Evolutionary conservation across 2,113 vertebrate species (phyloP), one percentile per base, ranked within the genome.

Genomic region (Chionomys nivalis): DNA sequence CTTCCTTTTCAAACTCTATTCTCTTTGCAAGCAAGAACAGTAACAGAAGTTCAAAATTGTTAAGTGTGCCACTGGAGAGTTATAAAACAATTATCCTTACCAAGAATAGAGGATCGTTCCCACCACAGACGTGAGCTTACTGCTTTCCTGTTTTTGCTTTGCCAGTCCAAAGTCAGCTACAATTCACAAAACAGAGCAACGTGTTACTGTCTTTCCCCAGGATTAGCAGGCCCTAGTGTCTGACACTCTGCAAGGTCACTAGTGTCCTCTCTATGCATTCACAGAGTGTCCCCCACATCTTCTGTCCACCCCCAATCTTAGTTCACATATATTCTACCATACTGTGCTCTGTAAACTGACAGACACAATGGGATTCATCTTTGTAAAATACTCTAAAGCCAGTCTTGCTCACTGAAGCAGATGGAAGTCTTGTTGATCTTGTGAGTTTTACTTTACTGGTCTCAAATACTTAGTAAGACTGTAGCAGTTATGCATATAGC

Each of bases 31-130:
- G n/a, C 12, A 90, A 89, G 26, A 86, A 87, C 39, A 65, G 21
- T 87, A 82, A 90, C 19, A 2, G 81, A 95, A 96, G 12, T 12
- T 55, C 36, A 86, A 70, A 39, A 11, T 16, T 61, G 23, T 89
- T 66, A 76, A 47, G 11, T 9, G 31, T 3, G 47, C 42, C 44
- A 14, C 23, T 39, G 31, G 49, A 92, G 9, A 95, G 26, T 7
- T 55, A 87, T 61, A 61, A 81, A 78, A 70, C 61, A 79, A 94
- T 55, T 44, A 49, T 91, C n/a, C 99, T 99, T 98, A 99, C 99
- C 99, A 99, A 33, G 98, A 99, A 96, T 99, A 99, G 4, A 99
- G 98, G 96, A 99, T 99, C n/a, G 99, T 99, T 97, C 99, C 99
- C 49, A 99, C 99, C 92, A 99, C 98, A 3, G 99, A 99, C 0